Evolutionary conservation across 30 jellyfish, hydroid and myxozoan genomes (phyloP).

Genomic region (Cassiopea andromeda): DNA sequence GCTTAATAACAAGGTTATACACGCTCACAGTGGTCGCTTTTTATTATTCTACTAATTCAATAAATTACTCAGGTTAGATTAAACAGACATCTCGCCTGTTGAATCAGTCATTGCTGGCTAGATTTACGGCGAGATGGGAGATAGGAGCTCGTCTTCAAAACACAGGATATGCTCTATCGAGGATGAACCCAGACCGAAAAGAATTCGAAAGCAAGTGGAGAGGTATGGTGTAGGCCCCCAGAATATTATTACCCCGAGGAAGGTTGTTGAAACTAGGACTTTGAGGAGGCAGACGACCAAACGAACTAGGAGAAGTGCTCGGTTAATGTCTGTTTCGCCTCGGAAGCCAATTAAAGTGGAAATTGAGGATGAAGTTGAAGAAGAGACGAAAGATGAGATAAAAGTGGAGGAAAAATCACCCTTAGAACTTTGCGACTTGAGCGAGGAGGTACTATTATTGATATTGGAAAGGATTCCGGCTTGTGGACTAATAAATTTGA

Average conservation of each 20-base stretch:
- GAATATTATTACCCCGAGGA: slow-evolving; percentile 30
- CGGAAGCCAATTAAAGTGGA: slow-evolving; percentile 13
- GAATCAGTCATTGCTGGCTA: slow-evolving; percentile 59
- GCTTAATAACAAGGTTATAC: slow-evolving; percentile 69
- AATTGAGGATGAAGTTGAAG: slow-evolving; percentile 24
- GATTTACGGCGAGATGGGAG: slow-evolving; percentile 64
- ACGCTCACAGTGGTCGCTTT: slow-evolving; percentile 79
- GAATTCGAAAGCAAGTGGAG: slow-evolving; percentile 63
- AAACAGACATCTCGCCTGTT: slow-evolving; percentile 71
- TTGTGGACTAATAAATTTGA: slow-evolving; percentile 81
- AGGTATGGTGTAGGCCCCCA: slow-evolving; percentile 53
- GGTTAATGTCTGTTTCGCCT: neutral
- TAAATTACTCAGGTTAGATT: slow-evolving; percentile 71
- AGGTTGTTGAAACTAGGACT: slow-evolving; percentile 22
- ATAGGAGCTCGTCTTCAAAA: slow-evolving; percentile 13
- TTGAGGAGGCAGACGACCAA: slow-evolving; percentile 22
- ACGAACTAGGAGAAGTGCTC: neutral
- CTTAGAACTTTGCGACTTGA: slow-evolving; percentile 78
- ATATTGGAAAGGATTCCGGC: slow-evolving; percentile 94
- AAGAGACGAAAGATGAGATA: slow-evolving; percentile 9
- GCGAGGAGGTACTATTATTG: slow-evolving; percentile 86
- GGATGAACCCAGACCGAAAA: slow-evolving; percentile 46
- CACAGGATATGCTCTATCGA: slow-evolving; percentile 18
- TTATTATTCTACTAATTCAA: slow-evolving; percentile 67
- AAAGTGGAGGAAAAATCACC: slow-evolving; percentile 32